Percentiles rank a stretch among this genome's conserved stretches.
Evolutionary conservation across 37 sponge, comb jelly and placozoan genomes (phyloP).

Genomic region (Cladorhizidae sp.): DNA sequence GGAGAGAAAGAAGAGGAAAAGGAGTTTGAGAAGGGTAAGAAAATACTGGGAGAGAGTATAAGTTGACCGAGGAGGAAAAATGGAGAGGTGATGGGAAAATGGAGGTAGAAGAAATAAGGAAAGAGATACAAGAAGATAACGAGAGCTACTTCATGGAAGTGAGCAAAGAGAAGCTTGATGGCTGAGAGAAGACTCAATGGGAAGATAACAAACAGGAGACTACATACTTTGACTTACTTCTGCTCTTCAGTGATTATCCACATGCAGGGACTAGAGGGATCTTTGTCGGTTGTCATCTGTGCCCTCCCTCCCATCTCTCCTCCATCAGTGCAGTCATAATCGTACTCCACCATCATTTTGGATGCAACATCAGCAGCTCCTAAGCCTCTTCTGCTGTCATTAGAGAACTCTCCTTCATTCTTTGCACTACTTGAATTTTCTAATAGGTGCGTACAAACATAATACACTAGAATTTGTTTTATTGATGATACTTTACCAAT

Average conservation of each 20-base stretch:
- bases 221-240: neutral
- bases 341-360: neutral
- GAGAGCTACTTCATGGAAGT: neutral
- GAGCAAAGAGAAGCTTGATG: neutral
- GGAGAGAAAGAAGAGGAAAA: neutral
- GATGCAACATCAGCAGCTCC: too few relatives aligned
- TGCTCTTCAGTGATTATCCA: constrained; percentile 48
- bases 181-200: neutral
- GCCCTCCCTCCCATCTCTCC: neutral
- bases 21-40: neutral
- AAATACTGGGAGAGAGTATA: too few relatives aligned
- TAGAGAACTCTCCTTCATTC: too few relatives aligned
- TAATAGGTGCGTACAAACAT: too few relatives aligned
- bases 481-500: too few relatives aligned
- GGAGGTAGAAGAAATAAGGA: too few relatives aligned
- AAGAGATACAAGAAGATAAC: too few relatives aligned
- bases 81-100: too few relatives aligned
- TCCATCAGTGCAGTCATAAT: constrained; percentile 9
- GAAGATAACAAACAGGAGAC: neutral
- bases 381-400: too few relatives aligned
- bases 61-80: too few relatives aligned
- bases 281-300: neutral
- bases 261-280: constrained; percentile 21
- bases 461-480: too few relatives aligned
- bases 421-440: too few relatives aligned